Percentiles rank a stretch among this genome's conserved stretches.
Evolutionary conservation across 2,113 vertebrate species (phyloP).

Genomic region (Litocranius walleri): DNA sequence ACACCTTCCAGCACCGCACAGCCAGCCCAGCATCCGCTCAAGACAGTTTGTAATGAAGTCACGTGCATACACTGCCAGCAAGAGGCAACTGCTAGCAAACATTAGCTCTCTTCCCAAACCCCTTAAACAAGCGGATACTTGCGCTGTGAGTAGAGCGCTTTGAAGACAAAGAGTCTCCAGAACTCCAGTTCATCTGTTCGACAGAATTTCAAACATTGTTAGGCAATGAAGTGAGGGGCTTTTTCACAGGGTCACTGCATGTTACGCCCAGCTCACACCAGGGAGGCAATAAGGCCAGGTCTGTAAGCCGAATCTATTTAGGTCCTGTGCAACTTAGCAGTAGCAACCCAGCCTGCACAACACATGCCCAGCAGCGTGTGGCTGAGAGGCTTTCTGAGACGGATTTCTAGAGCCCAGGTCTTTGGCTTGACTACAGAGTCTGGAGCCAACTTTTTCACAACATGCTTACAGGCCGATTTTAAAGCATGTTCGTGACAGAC

Average conservation of each 20-base stretch:
- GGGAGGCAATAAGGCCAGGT: neutral
- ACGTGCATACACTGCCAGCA: neutral
- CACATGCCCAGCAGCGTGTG: neutral
- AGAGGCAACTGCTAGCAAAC: neutral
- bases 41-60: neutral
- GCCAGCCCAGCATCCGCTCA: neutral
- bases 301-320: neutral
- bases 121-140: neutral
- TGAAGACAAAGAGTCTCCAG: neutral
- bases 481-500: neutral
- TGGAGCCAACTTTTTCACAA: neutral
- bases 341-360: neutral
- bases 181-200: neutral
- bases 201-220: neutral
- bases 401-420: neutral
- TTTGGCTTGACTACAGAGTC: neutral
- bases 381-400: neutral
- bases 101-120: neutral
- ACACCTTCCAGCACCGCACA: neutral
- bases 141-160: neutral
- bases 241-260: too few relatives aligned
- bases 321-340: too few relatives aligned
- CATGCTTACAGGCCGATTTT: neutral
- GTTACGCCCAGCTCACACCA: neutral
- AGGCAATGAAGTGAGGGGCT: neutral